Conservation (phyloP, 2,888 invertebrate species). For the Lepidochrysops patricia region DNA sequence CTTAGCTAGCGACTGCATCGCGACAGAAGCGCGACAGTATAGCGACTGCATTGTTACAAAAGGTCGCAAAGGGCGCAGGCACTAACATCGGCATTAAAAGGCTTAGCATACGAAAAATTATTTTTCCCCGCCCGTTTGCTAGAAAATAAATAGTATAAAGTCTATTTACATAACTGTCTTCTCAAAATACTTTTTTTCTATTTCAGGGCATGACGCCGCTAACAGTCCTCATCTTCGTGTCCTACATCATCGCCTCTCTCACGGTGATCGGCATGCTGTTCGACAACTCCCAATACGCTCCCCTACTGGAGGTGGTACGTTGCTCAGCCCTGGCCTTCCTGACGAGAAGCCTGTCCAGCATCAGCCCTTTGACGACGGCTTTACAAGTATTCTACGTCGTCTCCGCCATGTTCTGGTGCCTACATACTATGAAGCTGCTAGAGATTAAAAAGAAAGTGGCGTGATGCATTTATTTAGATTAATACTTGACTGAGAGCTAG, state of each 20-base stretch:
- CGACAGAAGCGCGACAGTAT: no score
- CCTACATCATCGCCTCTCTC: conserved; percentile 79
- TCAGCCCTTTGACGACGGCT: conserved; percentile 51
- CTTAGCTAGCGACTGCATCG: no score
- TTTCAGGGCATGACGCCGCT: conserved; percentile 76
- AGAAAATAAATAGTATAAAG: no score
- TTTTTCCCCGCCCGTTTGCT: no score
- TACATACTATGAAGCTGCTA: conserved; percentile 74
- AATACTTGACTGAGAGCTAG: background rate
- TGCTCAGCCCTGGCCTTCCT: conserved; percentile 76
- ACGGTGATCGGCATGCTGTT: conserved; percentile 82
- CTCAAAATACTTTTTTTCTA: conserved; percentile 17
- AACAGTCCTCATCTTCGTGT: conserved; percentile 72
- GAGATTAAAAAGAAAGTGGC: conserved; percentile 58
- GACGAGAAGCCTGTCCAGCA: conserved; percentile 50
- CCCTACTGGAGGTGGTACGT: conserved; percentile 77
- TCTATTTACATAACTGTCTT: no score
- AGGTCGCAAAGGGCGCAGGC: no score
- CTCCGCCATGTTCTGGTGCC: conserved; percentile 78
- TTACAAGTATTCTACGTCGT: conserved; percentile 74
- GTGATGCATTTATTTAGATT: conserved; percentile 11
- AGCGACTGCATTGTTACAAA: no score
- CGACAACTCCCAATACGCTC: conserved; percentile 77
- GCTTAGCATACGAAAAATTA: no score
- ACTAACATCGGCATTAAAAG: no score